Evolutionary conservation across 2,113 vertebrate genomes (phyloP).

Genomic region (Cathartes aura): DNA sequence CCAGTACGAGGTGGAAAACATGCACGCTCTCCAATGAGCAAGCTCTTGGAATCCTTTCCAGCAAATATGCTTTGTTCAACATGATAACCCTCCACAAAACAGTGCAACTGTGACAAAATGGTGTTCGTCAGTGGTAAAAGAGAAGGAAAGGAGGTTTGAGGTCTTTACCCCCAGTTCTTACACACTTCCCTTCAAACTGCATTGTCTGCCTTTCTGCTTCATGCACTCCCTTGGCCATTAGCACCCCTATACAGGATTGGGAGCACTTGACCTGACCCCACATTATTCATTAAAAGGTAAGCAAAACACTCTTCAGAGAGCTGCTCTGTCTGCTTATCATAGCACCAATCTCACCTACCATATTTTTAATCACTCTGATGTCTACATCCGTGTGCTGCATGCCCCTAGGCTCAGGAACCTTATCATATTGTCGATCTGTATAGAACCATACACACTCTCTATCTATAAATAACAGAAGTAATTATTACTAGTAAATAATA

Average conservation of each 20-base stretch:
- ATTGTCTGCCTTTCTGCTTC: background rate
- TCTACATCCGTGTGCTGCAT: background rate
- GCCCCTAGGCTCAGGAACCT: background rate
- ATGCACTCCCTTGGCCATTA: background rate
- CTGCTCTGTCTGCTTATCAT: background rate
- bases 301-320: slow-evolving; percentile 11
- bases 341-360: background rate
- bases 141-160: background rate
- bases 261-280: background rate
- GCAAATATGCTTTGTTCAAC: background rate
- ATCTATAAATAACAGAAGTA: slow-evolving; percentile 40
- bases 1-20: background rate
- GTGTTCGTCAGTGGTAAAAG: background rate
- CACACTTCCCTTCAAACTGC: background rate
- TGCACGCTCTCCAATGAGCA: background rate
- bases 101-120: background rate
- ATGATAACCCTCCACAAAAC: background rate
- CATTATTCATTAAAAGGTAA: background rate
- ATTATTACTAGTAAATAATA: slow-evolving; percentile 61
- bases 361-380: slow-evolving; percentile 31
- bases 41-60: background rate
- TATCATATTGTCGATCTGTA: background rate
- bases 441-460: background rate
- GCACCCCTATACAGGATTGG: background rate
- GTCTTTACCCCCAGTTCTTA: background rate